These are phyloP conservation scores for Bombus superbus DNA, from an alignment of 1,140 invertebrate species.

Conservation along the genomic window DNA sequence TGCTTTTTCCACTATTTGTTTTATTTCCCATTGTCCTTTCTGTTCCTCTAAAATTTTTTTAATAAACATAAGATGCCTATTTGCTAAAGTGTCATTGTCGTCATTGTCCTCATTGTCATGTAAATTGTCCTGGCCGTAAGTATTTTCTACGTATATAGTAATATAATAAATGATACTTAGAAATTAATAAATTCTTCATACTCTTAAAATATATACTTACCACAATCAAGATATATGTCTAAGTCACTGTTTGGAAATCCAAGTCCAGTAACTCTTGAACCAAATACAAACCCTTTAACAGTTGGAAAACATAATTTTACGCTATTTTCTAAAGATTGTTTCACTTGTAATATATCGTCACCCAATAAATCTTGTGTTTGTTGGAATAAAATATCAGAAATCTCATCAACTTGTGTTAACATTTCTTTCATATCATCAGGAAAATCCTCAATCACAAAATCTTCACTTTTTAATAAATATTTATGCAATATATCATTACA, in stretches of 20 bases:
- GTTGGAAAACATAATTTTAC: conserved; percentile 41
- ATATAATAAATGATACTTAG: not conserved
- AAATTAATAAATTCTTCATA: conserved; percentile 29
- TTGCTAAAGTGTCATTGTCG: not conserved
- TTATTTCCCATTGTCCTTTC: conserved; percentile 50
- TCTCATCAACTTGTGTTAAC: conserved; percentile 54
- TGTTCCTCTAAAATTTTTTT: conserved; percentile 16
- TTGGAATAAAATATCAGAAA: conserved; percentile 33
- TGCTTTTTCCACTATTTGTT: conserved; percentile 16
- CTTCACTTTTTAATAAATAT: conserved; percentile 53
- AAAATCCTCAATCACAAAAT: conserved; percentile 57
- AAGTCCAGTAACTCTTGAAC: conserved; percentile 80
- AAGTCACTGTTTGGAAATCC: conserved; percentile 79
- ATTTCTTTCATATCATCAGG: conserved; percentile 46
- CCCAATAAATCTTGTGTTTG: conserved; percentile 16
- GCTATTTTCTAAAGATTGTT: conserved; percentile 43
- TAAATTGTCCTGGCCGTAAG: not conserved
- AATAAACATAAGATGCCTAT: not conserved
- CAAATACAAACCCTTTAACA: conserved; percentile 76
- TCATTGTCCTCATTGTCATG: not conserved
- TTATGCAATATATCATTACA: conserved; percentile 48
- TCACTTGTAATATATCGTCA: conserved; percentile 28
- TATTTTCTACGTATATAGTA: conserved; percentile 24
- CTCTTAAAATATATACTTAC: conserved; percentile 55
- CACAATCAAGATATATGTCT: conserved; percentile 82